Base-by-base conservation (phyloP, 1,140 invertebrate genomes). In the Panagrolaimus sp. region DNA sequence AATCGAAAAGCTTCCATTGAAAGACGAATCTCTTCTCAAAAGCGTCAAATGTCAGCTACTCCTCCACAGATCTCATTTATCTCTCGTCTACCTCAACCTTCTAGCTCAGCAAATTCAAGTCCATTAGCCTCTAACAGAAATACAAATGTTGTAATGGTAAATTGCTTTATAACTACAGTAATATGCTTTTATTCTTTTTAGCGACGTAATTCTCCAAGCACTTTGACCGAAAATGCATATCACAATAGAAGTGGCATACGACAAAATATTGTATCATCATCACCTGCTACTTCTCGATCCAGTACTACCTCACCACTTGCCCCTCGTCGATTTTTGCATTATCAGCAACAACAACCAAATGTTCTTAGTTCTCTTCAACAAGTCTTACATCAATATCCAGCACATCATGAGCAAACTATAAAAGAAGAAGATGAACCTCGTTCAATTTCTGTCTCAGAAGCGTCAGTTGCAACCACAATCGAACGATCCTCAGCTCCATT, bases 381-480 rank as follows among this genome's bases (percentile, higher is more conserved):
- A 16, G 27, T 25, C 20, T 57, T 57, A 13, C 51, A 57, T 57
- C 27, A 20, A 20, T 57, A 57, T 57, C 51, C 51, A n/a, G 13
- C 51, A 11, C 20, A 57, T 16, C 51, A 57, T 27, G 51, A 57
- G 20, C 51, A 57, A 23, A 57, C 51, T 11, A 57, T 57, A 14
- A 57, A 57, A 27, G 51, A 57, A 57, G 51, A 57, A 27, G 51
- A 57, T 57, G 51, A 57, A 16, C 51, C 51, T n/a, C 11, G 51
- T 20, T 57, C 51, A n/a, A 57, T 57, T 16, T 57, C 51, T 11
- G 51, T 57, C n/a, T 25, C 20, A 25, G 51, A 57, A 57, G 51
- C 51, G 20, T 57, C 51, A 11, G 27, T 57, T 57, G 51, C 51
- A 27, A 57, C 51, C 4, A 57, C 51, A 23, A 57, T 57, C 20